A percentile compares a stretch with the other conserved stretches of the same genome.
Evolutionary conservation across 2,113 vertebrate species (phyloP).

Genomic region (Sphaerodactylus townsendi): DNA sequence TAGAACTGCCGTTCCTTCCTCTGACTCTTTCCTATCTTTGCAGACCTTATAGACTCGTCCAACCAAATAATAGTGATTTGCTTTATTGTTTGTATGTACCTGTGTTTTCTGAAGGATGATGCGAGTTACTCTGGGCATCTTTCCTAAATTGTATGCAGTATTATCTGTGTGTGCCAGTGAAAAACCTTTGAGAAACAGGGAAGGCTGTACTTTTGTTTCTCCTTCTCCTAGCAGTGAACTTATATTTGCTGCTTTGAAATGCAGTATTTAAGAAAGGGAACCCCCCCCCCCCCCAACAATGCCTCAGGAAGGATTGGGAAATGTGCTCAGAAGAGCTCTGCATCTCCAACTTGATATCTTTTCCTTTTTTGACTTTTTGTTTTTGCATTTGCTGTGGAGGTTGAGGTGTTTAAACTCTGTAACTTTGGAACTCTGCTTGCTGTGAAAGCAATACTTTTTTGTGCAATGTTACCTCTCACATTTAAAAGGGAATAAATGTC

Average conservation of each 20-base stretch:
- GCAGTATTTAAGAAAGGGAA: conserved; percentile 5
- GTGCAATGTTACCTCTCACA: conserved; percentile 72
- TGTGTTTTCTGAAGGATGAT: conserved; percentile 50
- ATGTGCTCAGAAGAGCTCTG: conserved; percentile 58
- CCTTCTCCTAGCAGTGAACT: not conserved
- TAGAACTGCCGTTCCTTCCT: not conserved
- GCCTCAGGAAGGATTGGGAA: conserved; percentile 41
- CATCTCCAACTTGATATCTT: conserved; percentile 53
- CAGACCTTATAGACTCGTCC: conserved; percentile 32
- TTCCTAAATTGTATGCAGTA: conserved; percentile 33
- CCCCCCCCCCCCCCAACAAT: conserved; percentile 14
- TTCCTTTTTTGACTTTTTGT: conserved; percentile 47
- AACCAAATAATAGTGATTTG: conserved; percentile 12
- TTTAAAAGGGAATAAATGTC: conserved; percentile 82
- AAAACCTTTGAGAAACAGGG: conserved; percentile 3
- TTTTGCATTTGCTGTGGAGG: conserved; percentile 65
- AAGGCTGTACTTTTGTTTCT: not conserved
- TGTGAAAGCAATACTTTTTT: conserved; percentile 76
- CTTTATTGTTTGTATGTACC: conserved; percentile 52
- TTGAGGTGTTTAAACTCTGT: conserved; percentile 71
- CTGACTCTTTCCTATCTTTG: conserved; percentile 20
- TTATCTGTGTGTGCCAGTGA: conserved; percentile 19
- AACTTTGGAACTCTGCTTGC: conserved; percentile 70
- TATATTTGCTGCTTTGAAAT: not conserved
- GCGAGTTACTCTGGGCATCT: conserved; percentile 60